Evolutionary conservation across 2,888 invertebrate species (phyloP).

Genomic region (Platycheirus albimanus): DNA sequence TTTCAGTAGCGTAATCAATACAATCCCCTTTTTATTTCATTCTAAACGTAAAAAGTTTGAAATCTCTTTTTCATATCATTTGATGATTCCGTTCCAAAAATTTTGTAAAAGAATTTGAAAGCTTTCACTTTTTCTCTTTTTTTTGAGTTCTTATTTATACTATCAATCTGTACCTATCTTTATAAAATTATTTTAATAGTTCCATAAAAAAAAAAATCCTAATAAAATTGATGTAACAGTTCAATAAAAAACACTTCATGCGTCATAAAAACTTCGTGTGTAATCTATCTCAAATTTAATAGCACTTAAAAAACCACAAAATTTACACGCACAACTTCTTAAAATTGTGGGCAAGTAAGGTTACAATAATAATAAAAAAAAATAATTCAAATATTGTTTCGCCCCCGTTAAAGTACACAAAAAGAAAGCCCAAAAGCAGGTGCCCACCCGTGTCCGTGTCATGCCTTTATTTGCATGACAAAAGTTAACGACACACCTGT

Average conservation of each 20-base stretch:
- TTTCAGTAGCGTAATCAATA: no score
- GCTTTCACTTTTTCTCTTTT: no score
- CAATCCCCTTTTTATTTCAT: no score
- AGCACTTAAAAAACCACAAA: conserved; percentile 7
- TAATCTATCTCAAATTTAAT: not conserved
- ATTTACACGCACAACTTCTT: conserved; percentile 9
- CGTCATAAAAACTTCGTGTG: not conserved
- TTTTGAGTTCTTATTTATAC: no score
- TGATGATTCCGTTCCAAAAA: no score
- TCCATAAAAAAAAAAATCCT: no score
- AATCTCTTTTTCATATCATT: no score
- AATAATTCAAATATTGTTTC: conserved; percentile 40
- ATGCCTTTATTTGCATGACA: conserved; percentile 41
- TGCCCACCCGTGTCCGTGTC: conserved; percentile 25
- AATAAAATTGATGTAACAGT: no score
- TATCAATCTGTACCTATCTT: no score
- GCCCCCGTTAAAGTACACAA: conserved; percentile 9
- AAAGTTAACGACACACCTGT: conserved; percentile 43
- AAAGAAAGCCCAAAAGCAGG: conserved; percentile 19
- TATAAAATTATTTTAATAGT: no score
- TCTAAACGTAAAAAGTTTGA: no score
- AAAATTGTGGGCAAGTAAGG: conserved; percentile 24
- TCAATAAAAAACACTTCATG: not conserved
- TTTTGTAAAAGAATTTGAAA: no score
- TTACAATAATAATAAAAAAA: conserved; percentile 2